Base-by-base conservation (phyloP, 2,888 invertebrate genomes). In the Campoplex nolae region DNA sequence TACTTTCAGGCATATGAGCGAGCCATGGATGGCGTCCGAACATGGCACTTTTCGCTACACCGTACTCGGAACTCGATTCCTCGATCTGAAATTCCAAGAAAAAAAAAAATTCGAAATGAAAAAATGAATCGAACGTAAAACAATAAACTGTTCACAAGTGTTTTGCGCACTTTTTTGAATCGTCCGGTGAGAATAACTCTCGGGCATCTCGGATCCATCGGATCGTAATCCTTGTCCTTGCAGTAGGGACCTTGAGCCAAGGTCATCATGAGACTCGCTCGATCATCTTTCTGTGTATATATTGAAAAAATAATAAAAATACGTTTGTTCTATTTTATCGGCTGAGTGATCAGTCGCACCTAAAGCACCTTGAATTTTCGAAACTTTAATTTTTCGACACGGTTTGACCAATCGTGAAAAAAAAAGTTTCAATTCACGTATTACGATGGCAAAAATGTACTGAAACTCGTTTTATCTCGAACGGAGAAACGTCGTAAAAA, bases 201-300 rank as follows among this genome's bases (percentile, higher is more conserved):
- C 3, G 97, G 97, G 95, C 97, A 97, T 67, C 97, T 95, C 0
- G 97, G 97, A 93, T 97, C 97, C 95, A 97, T 97, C 0, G 97
- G 96, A 92, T 97, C 97, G 90, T 95, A 96, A 73, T 95, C 93
- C 88, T 96, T 94, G 9, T 93, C 92, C 85, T 95, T 95, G 90
- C 97, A 97, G 92, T 96, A 97, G 83, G 95, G 94, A 4, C 96
- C 96, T 94, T 97, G 96, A 75, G 97, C 97, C 54, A 97, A 94
- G 0, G 96, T 96, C 89, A 97, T 96, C 88, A 97, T 94, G 28
- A 97, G 94, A 0, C 97, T 96, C 7, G 96, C 96, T 7, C 96
- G 95, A 89, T 95, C 95, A 90, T 97, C 96, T 94, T 95, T 95
- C 97, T 97, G 91, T 75, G 85, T 28, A 58, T 56, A 23, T 6